Percentiles rank a stretch among this genome's conserved stretches.
Evolutionary conservation across 35 echinoderm and acorn worm genomes (phyloP).

Genomic region (Amphiura filiformis): DNA sequence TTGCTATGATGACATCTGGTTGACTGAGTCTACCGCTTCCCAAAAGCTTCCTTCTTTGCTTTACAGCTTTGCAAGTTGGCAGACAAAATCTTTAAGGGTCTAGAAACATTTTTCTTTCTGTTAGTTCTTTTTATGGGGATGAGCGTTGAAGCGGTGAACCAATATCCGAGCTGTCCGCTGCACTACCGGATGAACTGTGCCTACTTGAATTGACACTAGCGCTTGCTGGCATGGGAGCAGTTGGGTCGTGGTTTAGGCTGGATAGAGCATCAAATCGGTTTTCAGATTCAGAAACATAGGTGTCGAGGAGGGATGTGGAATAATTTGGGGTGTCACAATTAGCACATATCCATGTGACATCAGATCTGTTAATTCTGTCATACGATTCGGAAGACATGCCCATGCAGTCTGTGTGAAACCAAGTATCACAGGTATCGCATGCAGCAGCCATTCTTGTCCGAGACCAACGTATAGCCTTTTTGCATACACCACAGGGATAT

Average conservation of each 20-base stretch:
- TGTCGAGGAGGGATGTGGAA: not conserved
- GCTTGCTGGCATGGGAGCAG: not conserved
- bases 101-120: conserved; percentile 16
- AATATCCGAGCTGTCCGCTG: not conserved
- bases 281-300: not conserved
- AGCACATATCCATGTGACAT: conserved; percentile 18
- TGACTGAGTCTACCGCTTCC: not conserved
- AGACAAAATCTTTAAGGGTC: conserved; percentile 19
- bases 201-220: not conserved
- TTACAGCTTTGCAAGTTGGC: conserved; percentile 35
- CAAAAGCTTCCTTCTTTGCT: conserved; percentile 14
- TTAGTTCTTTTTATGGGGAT: conserved; percentile 10
- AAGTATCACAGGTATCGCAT: conserved; percentile 5
- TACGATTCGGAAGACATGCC: conserved; percentile 2
- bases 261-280: not conserved
- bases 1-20: conserved; percentile 28
- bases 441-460: not conserved
- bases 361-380: conserved; percentile 11
- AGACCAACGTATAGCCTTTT: not conserved
- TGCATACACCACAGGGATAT: not conserved
- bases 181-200: not conserved
- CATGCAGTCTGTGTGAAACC: conserved; percentile 29
- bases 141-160: conserved; percentile 9
- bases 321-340: not conserved
- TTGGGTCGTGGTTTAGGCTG: not conserved